These are phyloP conservation scores for Danio albolineatus DNA, from an alignment of 2,797 vertebrate genomes.

Conservation along the genomic window DNA sequence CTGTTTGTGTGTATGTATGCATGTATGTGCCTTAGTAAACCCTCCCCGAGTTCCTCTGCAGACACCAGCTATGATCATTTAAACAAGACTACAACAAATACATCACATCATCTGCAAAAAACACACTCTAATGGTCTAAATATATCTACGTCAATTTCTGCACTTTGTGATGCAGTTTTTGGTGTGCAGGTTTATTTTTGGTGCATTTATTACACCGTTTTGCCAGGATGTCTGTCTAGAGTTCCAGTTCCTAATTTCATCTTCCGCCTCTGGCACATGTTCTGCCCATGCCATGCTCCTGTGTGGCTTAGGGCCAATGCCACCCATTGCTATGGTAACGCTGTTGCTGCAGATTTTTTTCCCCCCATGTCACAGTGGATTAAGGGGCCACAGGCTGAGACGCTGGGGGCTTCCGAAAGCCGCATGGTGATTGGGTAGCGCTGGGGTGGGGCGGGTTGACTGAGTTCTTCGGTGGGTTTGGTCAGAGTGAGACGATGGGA, in stretches of 20 bases:
- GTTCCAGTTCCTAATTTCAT: background rate
- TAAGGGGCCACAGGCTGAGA: slow-evolving; percentile 58
- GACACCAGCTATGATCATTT: slow-evolving; percentile 29
- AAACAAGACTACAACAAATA: slow-evolving; percentile 28
- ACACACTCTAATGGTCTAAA: background rate
- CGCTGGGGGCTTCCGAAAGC: slow-evolving; percentile 38
- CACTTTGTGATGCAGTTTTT: background rate
- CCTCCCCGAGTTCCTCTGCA: background rate
- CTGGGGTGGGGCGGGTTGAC: slow-evolving; percentile 54
- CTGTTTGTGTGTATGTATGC: background rate
- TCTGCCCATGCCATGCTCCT: slow-evolving; percentile 33
- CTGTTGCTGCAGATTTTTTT: slow-evolving; percentile 47
- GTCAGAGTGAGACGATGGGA: slow-evolving; percentile 50
- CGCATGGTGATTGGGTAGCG: slow-evolving; percentile 32
- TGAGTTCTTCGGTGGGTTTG: slow-evolving; percentile 58
- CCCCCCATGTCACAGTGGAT: slow-evolving; percentile 58
- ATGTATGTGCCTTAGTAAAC: slow-evolving; percentile 20
- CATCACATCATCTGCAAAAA: background rate
- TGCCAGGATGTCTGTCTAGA: background rate
- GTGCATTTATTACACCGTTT: slow-evolving; percentile 3
- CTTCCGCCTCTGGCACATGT: slow-evolving; percentile 9
- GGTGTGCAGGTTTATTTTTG: background rate
- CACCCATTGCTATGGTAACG: slow-evolving; percentile 59
- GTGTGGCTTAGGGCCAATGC: slow-evolving; percentile 38
- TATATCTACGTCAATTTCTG: background rate